Base-by-base conservation (phyloP, 2,113 vertebrate genomes). In the Tragelaphus scriptus region DNA sequence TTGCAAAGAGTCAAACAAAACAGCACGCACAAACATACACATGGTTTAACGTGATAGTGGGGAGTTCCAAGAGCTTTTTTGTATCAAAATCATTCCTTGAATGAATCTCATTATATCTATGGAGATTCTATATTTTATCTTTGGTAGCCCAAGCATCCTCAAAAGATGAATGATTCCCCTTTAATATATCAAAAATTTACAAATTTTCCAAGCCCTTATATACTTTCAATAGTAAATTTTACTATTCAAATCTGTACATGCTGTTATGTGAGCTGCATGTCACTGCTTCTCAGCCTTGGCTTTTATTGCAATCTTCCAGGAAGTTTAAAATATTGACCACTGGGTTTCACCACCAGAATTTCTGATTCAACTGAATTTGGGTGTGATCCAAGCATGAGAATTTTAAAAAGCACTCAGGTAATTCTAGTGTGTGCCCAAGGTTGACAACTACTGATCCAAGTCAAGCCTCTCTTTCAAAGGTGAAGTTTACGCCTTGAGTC, bases 11-110 rank as follows among this genome's bases (percentile, higher is more conserved):
- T 68, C 32, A 10, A 68, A 68, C 65, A 68, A 68, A 17, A 68
- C 65, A 36, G 32, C 16, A 68, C 2, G 0, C 9, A 4, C 32
- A 68, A n/a, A 68, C 32, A 36, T 0, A 23, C 16, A 68, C 19
- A 6, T 75, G 68, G n/a, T 80, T 51, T 80, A 80, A 51, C 8
- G 17, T 30, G 44, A 80, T 28, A 9, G 4, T 16, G 15, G 77
- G 7, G 47, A 47, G 7, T 17, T 51, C 75, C 30, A 26, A 51
- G 47, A 30, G 26, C 15, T 14, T 80, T 80, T 49, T 6, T 80
- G 15, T 51, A 19, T 49, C 44, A 80, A 30, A 49, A 49, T 51
- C 47, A 10, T 26, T 51, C 36, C 77, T 47, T 51, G 47, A 30
- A 16, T 30, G 14, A 80, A 25, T 77, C 25, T 80, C 3, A 17